Evolutionary conservation across 2,797 vertebrate genomes (phyloP).

Genomic region (Gadopsis bispinosus): DNA sequence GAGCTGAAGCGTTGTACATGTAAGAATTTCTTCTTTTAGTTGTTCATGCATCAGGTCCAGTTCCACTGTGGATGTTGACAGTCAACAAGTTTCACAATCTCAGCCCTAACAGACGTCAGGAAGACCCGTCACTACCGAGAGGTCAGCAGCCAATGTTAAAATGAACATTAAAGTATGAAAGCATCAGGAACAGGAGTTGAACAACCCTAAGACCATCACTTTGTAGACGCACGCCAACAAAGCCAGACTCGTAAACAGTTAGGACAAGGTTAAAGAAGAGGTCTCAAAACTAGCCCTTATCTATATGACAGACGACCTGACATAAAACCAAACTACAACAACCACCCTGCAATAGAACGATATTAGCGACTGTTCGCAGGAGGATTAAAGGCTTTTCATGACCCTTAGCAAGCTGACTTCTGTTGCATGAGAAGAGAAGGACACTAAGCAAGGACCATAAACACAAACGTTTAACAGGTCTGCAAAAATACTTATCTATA

Average conservation of each 20-base stretch:
- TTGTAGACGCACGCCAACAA: constrained; percentile 51
- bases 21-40: constrained; percentile 32
- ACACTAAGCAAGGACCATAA: constrained; percentile 60
- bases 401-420: constrained; percentile 41
- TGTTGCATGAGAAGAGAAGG: constrained; percentile 28
- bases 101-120: constrained; percentile 27
- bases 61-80: constrained; percentile 19
- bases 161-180: constrained; percentile 49
- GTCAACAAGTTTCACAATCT: constrained; percentile 53
- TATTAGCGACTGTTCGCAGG: constrained; percentile 42
- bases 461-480: constrained; percentile 59
- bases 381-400: constrained; percentile 62
- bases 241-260: constrained; percentile 67
- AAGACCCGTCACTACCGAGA: constrained; percentile 22
- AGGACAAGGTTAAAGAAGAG: constrained; percentile 72
- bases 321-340: constrained; percentile 64
- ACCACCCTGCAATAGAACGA: constrained; percentile 34
- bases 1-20: constrained; percentile 27
- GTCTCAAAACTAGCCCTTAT: constrained; percentile 65
- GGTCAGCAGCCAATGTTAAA: constrained; percentile 35
- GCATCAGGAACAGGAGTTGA: constrained; percentile 68
- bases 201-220: constrained; percentile 65
- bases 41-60: not conserved
- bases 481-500: constrained; percentile 74
- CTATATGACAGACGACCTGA: constrained; percentile 69